Evolutionary conservation across 2,113 vertebrate genomes (phyloP), one percentile per base, ranked within the genome.

Genomic region (Pachypanchax playfairii): DNA sequence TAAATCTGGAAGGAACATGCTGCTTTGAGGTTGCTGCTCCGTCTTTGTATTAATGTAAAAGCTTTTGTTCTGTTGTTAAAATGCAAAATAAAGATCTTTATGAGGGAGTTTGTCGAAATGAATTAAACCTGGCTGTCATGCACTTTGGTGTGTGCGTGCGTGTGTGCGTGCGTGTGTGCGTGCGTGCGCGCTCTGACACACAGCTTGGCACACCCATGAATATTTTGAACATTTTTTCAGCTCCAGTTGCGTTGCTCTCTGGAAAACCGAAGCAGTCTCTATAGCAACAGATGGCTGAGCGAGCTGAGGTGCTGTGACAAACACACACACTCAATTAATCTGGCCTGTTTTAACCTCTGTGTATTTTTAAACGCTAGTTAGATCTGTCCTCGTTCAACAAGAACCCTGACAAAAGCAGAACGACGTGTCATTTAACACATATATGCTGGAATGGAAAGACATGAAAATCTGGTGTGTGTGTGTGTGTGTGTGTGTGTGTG

Each of bases 221-320:
- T n/a, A n/a, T n/a, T n/a, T n/a, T n/a, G n/a, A n/a, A n/a, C n/a
- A n/a, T n/a, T n/a, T n/a, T n/a, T n/a, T n/a, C n/a, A n/a, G n/a
- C n/a, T n/a, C n/a, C n/a, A n/a, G n/a, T n/a, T n/a, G n/a, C n/a
- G n/a, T n/a, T n/a, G 60, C 70, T 52, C 53, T 66, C 56, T 33
- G 69, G 66, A 63, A 80, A 72, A 71, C 68, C 71, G 80, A 79
- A 69, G 50, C 48, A 12, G 83, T 88, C 83, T 79, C 89, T 76
- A 88, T 86, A 83, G 85, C 82, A 90, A 88, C 84, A 80, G 78
- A 81, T 87, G 83, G 31, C 63, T 77, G 75, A 75, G 69, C 59
- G 62, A 79, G 60, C 58, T 20, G 59, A 35, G 22, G 51, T 68
- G 65, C 67, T 28, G 56, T 22, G 35, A 75, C 76, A 77, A 63